Evolutionary conservation across 1,140 invertebrate species (phyloP).

Genomic region (Alviniconcha marisindica): DNA sequence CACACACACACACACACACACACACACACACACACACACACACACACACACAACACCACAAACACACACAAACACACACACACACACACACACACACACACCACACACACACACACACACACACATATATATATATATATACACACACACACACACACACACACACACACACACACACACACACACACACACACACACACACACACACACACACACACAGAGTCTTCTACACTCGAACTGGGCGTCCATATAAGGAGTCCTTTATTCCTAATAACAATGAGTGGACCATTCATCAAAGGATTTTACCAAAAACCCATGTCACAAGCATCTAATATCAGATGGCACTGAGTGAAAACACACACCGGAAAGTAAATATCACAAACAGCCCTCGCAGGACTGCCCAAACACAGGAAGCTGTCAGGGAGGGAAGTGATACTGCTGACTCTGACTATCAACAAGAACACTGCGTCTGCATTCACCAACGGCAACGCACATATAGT

Average conservation of each 20-base stretch:
- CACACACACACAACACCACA: not conserved
- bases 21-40: conserved; percentile 26
- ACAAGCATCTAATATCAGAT: not conserved
- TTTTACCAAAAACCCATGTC: not conserved
- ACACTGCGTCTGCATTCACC: too few relatives aligned
- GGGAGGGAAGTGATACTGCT: too few relatives aligned
- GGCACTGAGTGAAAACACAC: not conserved
- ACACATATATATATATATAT: not conserved
- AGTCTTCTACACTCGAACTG: not conserved
- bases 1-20: not conserved
- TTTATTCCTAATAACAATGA: not conserved
- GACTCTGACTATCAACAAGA: too few relatives aligned
- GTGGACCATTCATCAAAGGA: not conserved
- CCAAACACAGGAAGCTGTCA: too few relatives aligned
- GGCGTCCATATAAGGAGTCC: not conserved
- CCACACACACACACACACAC: not conserved
- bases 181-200: conserved; percentile 31
- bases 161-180: conserved; percentile 22
- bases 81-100: too few relatives aligned
- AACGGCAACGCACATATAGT: too few relatives aligned
- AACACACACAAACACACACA: not conserved
- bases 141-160: conserved; percentile 6
- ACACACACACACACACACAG: conserved; percentile 14
- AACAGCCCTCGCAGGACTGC: too few relatives aligned
- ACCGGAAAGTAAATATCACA: not conserved